These are phyloP conservation scores for Eremobia ochroleuca DNA, from an alignment of 2,888 invertebrate species.

Conservation along the genomic window DNA sequence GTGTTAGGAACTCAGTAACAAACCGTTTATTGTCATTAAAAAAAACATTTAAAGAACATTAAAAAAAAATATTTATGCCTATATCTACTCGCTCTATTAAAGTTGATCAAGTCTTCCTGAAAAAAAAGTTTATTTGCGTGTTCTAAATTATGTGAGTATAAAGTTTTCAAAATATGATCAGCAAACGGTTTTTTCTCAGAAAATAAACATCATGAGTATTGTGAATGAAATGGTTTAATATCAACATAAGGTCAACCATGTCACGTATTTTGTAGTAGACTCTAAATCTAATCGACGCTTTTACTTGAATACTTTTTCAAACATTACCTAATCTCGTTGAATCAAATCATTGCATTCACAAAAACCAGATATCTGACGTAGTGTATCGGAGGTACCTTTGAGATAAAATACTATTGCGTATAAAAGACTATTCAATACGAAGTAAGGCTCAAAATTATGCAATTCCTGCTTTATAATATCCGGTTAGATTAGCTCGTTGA, in stretches of 20 bases:
- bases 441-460: too few relatives aligned
- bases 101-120: conserved; percentile 9
- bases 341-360: conserved; percentile 41
- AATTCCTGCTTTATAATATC: conserved; percentile 14
- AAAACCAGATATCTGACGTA: conserved; percentile 7
- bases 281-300: background rate
- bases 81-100: background rate
- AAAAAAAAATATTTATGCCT: background rate
- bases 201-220: conserved; percentile 8
- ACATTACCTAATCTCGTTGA: background rate
- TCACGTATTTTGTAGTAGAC: background rate
- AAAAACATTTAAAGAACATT: too few relatives aligned
- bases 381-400: conserved; percentile 51
- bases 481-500: conserved; percentile 25
- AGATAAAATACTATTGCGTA: conserved; percentile 37
- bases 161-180: conserved; percentile 4
- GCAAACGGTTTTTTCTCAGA: conserved; percentile 57
- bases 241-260: background rate
- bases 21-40: conserved; percentile 47
- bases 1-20: conserved; percentile 28
- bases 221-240: conserved; percentile 39
- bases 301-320: conserved; percentile 1
- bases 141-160: background rate
- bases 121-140: conserved; percentile 12
- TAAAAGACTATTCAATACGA: too few relatives aligned